Conservation (phyloP, 2,888 invertebrate species). For the Ephialtes manifestator region DNA sequence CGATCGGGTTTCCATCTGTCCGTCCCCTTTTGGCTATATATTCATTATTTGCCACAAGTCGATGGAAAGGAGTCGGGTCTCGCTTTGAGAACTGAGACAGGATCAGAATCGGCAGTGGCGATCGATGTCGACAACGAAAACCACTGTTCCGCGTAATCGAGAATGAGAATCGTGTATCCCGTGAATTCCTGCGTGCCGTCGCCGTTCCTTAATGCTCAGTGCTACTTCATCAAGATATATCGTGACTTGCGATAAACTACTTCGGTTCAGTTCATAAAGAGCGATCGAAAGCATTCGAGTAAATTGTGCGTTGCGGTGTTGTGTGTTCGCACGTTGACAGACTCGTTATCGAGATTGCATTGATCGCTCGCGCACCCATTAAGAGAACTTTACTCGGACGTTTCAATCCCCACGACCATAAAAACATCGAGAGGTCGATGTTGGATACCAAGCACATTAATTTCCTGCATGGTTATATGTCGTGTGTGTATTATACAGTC, state of each 20-base stretch:
- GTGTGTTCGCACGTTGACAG: conserved; percentile 51
- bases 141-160: conserved; percentile 29
- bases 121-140: conserved; percentile 35
- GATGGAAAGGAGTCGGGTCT: conserved; percentile 14
- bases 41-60: conserved; percentile 32
- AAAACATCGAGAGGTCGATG: conserved; percentile 56
- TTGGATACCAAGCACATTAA: conserved; percentile 50
- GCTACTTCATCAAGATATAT: conserved; percentile 43
- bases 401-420: conserved; percentile 56
- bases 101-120: conserved; percentile 2
- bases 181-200: conserved; percentile 25
- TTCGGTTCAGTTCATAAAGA: conserved; percentile 35
- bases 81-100: conserved; percentile 21
- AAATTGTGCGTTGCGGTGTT: conserved; percentile 41
- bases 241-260: conserved; percentile 21
- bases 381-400: conserved; percentile 49
- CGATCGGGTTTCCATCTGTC: conserved; percentile 54
- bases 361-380: conserved; percentile 43
- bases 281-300: conserved; percentile 27
- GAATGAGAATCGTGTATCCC: conserved; percentile 36
- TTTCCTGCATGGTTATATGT: conserved; percentile 29
- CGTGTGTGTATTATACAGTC: conserved; percentile 20
- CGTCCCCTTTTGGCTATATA: neutral
- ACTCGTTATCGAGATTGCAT: conserved; percentile 59
- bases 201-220: conserved; percentile 6